A percentile compares a stretch with the other conserved stretches of the same genome.
These are phyloP conservation scores for Phania funesta DNA, from an alignment of 2,888 invertebrate species.

Conservation along the genomic window DNA sequence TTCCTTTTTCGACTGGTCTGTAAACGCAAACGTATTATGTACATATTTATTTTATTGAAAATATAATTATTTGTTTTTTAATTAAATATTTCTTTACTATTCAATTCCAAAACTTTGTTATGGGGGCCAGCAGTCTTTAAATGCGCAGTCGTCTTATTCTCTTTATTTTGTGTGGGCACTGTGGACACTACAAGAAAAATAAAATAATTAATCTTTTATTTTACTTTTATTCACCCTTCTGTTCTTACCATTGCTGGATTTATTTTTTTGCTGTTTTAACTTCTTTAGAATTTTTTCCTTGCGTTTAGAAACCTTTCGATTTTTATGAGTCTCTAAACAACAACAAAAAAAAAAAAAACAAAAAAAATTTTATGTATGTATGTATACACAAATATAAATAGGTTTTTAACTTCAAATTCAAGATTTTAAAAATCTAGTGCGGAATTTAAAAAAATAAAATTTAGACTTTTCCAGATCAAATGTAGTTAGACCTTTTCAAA, in stretches of 20 bases:
- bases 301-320: slow-evolving; percentile 72
- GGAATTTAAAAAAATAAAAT: no score
- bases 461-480: no score
- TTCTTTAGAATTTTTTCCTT: slow-evolving; percentile 75
- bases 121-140: neutral
- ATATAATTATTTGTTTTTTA: no score
- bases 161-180: neutral
- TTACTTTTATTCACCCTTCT: neutral
- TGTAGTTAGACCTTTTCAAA: no score
- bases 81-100: neutral
- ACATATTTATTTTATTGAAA: no score
- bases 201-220: neutral
- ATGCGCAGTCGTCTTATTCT: neutral
- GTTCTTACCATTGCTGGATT: slow-evolving; percentile 58
- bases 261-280: slow-evolving; percentile 58
- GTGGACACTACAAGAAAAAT: neutral
- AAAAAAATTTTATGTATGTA: no score
- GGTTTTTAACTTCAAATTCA: no score
- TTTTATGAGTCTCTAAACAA: slow-evolving; percentile 36
- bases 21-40: neutral
- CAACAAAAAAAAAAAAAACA: neutral
- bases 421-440: no score
- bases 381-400: no score
- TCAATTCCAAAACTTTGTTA: neutral
- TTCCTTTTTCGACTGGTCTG: slow-evolving; percentile 32